Percentiles rank a stretch among this genome's conserved stretches.
phyloP scores from a whole-genome alignment of 2,888 invertebrate genomes.

The Tinea trinotella region DNA sequence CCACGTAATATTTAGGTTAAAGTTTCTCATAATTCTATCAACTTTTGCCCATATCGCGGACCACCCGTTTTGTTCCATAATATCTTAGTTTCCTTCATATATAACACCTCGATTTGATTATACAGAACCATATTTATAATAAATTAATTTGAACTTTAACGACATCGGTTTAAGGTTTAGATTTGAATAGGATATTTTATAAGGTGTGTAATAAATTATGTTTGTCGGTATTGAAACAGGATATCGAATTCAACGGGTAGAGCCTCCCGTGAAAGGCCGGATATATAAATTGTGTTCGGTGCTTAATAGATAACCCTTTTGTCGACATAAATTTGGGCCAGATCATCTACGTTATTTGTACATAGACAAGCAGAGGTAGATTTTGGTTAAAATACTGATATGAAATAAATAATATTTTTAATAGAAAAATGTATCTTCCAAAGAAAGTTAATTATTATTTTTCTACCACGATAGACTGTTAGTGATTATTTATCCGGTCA shows the following conservation, averaged over 20 bases:
- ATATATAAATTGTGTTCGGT: constrained; percentile 43
- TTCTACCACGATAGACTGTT: too few species aligned
- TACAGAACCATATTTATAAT: not conserved
- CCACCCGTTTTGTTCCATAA: constrained; percentile 15
- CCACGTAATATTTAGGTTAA: not conserved
- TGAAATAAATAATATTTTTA: not conserved
- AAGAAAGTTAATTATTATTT: too few species aligned
- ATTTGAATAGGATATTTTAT: not conserved
- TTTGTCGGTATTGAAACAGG: constrained; percentile 24
- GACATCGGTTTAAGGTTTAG: not conserved
- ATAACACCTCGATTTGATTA: not conserved
- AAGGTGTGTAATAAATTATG: constrained; percentile 2
- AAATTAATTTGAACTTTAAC: not conserved
- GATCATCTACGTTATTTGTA: constrained; percentile 48
- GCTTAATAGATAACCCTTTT: constrained; percentile 45
- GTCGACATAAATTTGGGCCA: constrained; percentile 47
- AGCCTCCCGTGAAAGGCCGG: constrained; percentile 27
- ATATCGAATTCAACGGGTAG: constrained; percentile 37
- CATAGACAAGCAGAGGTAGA: not conserved
- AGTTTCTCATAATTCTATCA: constrained; percentile 7
- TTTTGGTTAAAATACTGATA: not conserved
- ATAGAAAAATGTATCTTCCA: too few species aligned
- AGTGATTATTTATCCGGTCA: too few species aligned
- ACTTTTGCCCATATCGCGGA: constrained; percentile 15
- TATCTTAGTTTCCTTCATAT: constrained; percentile 16